These are phyloP conservation scores for Botia kubotai DNA, from an alignment of 2,797 vertebrate genomes.

Conservation along the genomic window DNA sequence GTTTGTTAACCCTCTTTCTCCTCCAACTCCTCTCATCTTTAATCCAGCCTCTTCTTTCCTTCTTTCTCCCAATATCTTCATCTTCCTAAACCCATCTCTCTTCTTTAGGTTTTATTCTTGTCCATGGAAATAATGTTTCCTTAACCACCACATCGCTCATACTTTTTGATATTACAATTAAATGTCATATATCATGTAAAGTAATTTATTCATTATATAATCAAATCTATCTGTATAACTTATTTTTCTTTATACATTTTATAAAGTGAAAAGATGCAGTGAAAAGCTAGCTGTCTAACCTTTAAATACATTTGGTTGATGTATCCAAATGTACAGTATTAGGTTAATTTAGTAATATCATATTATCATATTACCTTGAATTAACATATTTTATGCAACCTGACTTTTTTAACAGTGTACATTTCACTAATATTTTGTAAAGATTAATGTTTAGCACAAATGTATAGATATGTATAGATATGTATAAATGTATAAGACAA, in stretches of 20 bases:
- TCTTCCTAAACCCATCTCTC: neutral
- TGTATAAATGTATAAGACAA: neutral
- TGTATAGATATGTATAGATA: neutral
- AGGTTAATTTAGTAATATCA: too few relatives aligned
- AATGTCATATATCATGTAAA: neutral
- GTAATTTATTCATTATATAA: neutral
- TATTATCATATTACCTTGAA: too few relatives aligned
- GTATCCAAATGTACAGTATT: too few relatives aligned
- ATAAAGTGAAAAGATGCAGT: neutral
- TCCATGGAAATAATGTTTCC: neutral
- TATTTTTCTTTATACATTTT: neutral
- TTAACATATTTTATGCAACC: too few relatives aligned
- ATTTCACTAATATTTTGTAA: neutral
- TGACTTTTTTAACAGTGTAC: too few relatives aligned
- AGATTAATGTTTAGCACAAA: neutral
- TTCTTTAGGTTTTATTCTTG: neutral
- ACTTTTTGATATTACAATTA: neutral
- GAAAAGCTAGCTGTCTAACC: neutral
- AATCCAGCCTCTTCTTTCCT: neutral
- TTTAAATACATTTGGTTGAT: too few relatives aligned
- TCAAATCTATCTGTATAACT: neutral
- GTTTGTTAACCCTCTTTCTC: neutral
- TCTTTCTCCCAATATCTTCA: neutral
- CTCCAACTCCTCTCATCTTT: neutral
- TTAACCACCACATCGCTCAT: neutral